phyloP scores from a whole-genome alignment of 2,113 vertebrate species.

The Perca flavescens region DNA sequence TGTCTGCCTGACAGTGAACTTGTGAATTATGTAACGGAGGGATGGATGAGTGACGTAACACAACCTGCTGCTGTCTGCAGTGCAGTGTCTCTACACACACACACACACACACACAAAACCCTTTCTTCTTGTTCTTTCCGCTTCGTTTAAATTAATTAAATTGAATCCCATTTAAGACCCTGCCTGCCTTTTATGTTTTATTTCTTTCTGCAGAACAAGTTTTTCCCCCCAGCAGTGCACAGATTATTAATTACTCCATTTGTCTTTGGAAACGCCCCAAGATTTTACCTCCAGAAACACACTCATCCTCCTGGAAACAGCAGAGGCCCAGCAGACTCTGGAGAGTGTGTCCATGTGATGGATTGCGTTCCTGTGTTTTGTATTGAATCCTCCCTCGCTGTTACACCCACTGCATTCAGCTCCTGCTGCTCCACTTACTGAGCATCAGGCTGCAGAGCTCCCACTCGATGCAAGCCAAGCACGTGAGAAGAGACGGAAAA shows the following conservation, averaged over 20 bases:
- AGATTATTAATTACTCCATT: conserved; percentile 25
- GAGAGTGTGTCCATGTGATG: background rate
- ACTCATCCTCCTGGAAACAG: conserved; percentile 19
- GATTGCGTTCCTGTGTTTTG: conserved; percentile 24
- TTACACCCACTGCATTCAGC: conserved; percentile 39
- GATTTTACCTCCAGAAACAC: conserved; percentile 4
- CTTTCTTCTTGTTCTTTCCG: background rate
- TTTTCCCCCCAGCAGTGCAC: background rate
- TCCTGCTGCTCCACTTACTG: conserved; percentile 24
- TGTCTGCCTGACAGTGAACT: background rate
- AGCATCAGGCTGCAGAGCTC: conserved; percentile 31
- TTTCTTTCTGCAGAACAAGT: conserved; percentile 2
- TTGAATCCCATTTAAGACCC: background rate
- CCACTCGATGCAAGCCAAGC: conserved; percentile 26
- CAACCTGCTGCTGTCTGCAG: conserved; percentile 19
- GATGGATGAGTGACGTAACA: conserved; percentile 2
- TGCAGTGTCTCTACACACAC: background rate
- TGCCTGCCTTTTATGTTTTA: background rate
- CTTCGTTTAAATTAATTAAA: background rate
- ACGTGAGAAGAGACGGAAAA: background rate
- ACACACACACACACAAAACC: too few relatives aligned
- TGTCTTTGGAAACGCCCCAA: conserved; percentile 1
- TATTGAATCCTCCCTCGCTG: conserved; percentile 21
- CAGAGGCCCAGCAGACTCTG: background rate
- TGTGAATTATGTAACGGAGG: conserved; percentile 21